Evolutionary conservation across 2,888 invertebrate species (phyloP).

Genomic region (Cheilosia pagana): DNA sequence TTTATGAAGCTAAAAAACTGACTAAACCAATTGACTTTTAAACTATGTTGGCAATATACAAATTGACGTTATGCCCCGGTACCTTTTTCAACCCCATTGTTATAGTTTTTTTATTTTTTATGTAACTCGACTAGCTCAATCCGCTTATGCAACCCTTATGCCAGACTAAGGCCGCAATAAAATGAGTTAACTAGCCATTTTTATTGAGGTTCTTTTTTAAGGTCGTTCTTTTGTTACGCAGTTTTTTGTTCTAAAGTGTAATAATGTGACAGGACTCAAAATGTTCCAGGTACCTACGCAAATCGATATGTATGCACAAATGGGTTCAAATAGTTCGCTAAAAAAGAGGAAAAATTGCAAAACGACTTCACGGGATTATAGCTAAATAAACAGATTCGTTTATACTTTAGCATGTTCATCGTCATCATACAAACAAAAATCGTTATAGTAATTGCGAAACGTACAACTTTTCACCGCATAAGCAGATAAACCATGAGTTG

Average conservation of each 20-base stretch:
- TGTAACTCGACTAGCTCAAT: slow-evolving; percentile 25
- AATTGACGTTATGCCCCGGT: neutral
- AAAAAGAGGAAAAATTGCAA: neutral
- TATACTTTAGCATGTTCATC: neutral
- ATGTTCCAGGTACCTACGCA: neutral
- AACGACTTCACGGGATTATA: slow-evolving; percentile 2
- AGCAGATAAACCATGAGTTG: slow-evolving; percentile 7
- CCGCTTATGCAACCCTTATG: slow-evolving; percentile 69
- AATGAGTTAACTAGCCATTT: slow-evolving; percentile 41
- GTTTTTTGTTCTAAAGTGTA: slow-evolving; percentile 14
- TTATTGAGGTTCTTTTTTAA: slow-evolving; percentile 43
- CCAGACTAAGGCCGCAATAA: slow-evolving; percentile 37
- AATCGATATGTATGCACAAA: neutral
- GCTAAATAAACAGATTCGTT: slow-evolving; percentile 2
- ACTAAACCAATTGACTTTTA: slow-evolving; percentile 30
- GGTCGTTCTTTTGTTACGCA: slow-evolving; percentile 5
- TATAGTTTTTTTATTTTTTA: slow-evolving; percentile 29
- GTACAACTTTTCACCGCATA: slow-evolving; percentile 8
- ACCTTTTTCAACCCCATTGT: neutral
- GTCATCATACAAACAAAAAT: neutral
- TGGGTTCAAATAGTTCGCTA: neutral
- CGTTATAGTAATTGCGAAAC: slow-evolving; percentile 11
- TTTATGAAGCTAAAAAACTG: slow-evolving; percentile 41
- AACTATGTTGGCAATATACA: slow-evolving; percentile 9
- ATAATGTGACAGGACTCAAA: neutral